phyloP scores from a whole-genome alignment of 2,888 invertebrate genomes.

The Danaus chrysippus region DNA sequence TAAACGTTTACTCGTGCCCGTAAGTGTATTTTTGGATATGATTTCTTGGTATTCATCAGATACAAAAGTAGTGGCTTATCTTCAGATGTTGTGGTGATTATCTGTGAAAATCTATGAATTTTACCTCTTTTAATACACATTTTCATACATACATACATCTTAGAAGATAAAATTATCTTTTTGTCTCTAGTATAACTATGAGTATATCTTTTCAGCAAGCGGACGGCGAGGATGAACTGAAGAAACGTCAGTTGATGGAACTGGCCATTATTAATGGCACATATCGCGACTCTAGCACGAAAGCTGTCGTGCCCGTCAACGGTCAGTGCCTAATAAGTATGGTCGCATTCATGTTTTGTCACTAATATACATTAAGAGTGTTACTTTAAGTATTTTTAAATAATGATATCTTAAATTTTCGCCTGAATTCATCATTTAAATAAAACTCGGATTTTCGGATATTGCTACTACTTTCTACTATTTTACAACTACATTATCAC shows the following conservation, averaged over 20 bases:
- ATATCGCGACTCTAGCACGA: conserved; percentile 96
- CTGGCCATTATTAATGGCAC: conserved; percentile 99
- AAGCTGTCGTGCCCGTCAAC: conserved; percentile 89
- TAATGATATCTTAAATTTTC: background rate
- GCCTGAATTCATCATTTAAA: background rate
- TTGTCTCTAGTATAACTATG: background rate
- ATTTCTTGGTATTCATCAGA: background rate
- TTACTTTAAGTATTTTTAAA: background rate
- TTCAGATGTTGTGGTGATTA: too few relatives aligned
- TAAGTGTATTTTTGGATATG: conserved; percentile 74
- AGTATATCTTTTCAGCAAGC: conserved; percentile 85
- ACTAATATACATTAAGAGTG: conserved; percentile 48
- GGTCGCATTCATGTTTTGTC: conserved; percentile 75
- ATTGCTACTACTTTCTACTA: too few relatives aligned
- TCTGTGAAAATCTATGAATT: too few relatives aligned
- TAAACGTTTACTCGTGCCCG: conserved; percentile 97
- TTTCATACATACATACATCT: too few relatives aligned
- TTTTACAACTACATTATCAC: too few relatives aligned
- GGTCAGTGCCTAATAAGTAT: conserved; percentile 83
- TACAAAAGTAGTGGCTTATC: too few relatives aligned
- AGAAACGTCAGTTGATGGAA: conserved; percentile 99
- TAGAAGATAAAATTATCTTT: too few relatives aligned
- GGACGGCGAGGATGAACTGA: conserved; percentile 99
- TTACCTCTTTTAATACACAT: too few relatives aligned
- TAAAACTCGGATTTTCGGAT: too few relatives aligned